Evolutionary conservation across 2,888 invertebrate genomes (phyloP).

Genomic region (Pasiphila rectangulata): DNA sequence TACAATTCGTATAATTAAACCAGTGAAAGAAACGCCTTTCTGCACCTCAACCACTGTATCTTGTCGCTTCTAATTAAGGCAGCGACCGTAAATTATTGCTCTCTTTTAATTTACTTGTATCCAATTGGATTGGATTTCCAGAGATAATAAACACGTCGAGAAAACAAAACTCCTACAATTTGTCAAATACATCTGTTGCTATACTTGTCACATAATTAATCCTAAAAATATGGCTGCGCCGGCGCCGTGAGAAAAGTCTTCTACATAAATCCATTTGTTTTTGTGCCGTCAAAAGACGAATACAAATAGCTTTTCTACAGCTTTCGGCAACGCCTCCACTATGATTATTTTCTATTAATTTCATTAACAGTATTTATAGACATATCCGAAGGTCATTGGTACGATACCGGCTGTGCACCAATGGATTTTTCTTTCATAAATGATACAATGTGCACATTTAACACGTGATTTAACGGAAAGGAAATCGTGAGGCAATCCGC

Average conservation of each 20-base stretch:
- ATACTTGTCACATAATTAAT: constrained; percentile 47
- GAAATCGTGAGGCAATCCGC: no score
- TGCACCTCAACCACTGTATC: constrained; percentile 15
- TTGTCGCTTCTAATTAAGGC: constrained; percentile 22
- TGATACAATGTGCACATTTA: no score
- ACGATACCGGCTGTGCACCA: no score
- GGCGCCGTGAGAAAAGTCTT: constrained; percentile 14
- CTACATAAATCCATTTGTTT: constrained; percentile 1
- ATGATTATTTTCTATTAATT: background rate
- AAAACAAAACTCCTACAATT: constrained; percentile 48
- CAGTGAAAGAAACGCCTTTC: background rate
- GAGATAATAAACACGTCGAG: constrained; percentile 54
- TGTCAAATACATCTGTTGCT: constrained; percentile 52
- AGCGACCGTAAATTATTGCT: constrained; percentile 26
- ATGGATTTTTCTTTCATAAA: no score
- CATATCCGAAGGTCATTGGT: no score
- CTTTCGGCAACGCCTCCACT: background rate
- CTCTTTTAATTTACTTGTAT: constrained; percentile 30
- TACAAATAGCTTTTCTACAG: background rate
- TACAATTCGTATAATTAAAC: constrained; percentile 10
- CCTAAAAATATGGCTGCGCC: constrained; percentile 13
- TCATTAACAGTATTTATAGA: background rate
- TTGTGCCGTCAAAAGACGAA: background rate
- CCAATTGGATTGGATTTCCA: constrained; percentile 32
- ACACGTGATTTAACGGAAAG: no score